Conservation (phyloP, 2,888 invertebrate species). For the Hypercompe scribonia region DNA sequence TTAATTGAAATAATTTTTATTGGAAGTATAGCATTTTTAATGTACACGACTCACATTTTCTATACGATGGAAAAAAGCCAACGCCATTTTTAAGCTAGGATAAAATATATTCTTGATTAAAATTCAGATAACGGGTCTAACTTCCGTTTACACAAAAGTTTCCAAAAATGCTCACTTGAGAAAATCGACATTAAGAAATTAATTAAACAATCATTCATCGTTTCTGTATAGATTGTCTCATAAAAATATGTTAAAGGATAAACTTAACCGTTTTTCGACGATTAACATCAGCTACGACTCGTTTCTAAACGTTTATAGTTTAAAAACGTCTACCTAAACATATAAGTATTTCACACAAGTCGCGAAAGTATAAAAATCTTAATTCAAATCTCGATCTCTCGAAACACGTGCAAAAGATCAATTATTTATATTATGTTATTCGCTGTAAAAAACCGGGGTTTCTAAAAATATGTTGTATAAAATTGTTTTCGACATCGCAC, state of each 20-base stretch:
- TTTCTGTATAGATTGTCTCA: neutral
- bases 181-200: neutral
- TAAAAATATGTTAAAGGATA: neutral
- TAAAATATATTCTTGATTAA: neutral
- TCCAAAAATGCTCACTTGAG: neutral
- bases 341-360: neutral
- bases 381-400: neutral
- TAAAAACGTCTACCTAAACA: too few species aligned
- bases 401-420: neutral
- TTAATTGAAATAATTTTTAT: neutral
- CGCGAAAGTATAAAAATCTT: neutral
- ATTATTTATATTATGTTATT: slow-evolving; percentile 14
- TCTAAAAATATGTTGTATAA: slow-evolving; percentile 21
- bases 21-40: too few species aligned
- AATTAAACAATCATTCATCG: neutral
- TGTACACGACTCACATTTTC: too few species aligned
- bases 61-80: neutral
- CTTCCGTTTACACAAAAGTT: neutral
- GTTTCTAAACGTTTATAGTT: too few species aligned
- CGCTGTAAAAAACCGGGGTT: slow-evolving; percentile 8
- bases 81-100: neutral
- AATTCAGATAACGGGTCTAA: neutral
- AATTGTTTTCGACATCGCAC: slow-evolving; percentile 34
- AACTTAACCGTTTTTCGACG: neutral
- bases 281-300: neutral